phyloP scores from a whole-genome alignment of 2,888 invertebrate genomes.

The Drosophila leonis region DNA sequence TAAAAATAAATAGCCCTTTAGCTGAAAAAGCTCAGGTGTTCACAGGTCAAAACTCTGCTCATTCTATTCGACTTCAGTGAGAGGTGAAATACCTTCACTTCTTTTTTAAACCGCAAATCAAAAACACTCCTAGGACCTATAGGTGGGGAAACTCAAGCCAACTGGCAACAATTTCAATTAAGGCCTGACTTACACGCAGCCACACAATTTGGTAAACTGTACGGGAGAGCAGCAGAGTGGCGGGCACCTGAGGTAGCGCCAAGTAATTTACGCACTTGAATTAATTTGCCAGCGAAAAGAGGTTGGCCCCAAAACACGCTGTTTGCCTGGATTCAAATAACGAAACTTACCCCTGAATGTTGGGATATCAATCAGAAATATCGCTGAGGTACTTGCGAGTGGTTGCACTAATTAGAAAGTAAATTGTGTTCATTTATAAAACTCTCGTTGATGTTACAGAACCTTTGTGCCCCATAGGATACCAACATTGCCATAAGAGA shows the following conservation, averaged over 20 bases:
- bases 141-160: slow-evolving; percentile 1
- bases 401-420: slow-evolving; percentile 71
- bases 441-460: slow-evolving; percentile 37
- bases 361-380: slow-evolving; percentile 78
- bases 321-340: slow-evolving; percentile 35
- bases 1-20: not conserved
- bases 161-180: slow-evolving; percentile 67
- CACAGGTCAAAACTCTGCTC: not conserved
- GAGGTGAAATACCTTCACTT: slow-evolving; percentile 15
- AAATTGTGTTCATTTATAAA: slow-evolving; percentile 77
- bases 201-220: slow-evolving; percentile 21
- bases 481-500: slow-evolving; percentile 3
- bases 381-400: slow-evolving; percentile 52
- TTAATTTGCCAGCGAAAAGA: slow-evolving; percentile 71
- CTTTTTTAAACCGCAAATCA: slow-evolving; percentile 47
- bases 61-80: not conserved
- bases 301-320: slow-evolving; percentile 32
- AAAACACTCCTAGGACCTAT: slow-evolving; percentile 20
- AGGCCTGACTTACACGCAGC: slow-evolving; percentile 41
- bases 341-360: slow-evolving; percentile 52
- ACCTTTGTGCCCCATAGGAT: slow-evolving; percentile 6
- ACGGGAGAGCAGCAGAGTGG: slow-evolving; percentile 19
- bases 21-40: slow-evolving; percentile 41
- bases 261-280: slow-evolving; percentile 78
- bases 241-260: slow-evolving; percentile 74